Base-by-base conservation (phyloP, 2,888 invertebrate species). In the Rapana venosa region DNA sequence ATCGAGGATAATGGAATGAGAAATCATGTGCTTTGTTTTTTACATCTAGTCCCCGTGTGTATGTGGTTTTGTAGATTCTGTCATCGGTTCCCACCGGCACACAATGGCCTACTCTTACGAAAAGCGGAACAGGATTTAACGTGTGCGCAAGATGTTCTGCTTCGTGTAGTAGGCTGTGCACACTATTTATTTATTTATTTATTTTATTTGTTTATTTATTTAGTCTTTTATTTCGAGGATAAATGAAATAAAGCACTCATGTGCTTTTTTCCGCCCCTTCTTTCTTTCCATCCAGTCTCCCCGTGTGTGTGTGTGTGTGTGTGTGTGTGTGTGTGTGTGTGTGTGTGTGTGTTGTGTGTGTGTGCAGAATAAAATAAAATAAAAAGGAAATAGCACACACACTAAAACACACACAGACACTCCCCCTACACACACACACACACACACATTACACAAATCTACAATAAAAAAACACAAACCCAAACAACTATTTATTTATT, bases 291-390 rank as follows among this genome's bases (percentile, higher is more conserved):
- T n/a, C 17, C 30, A 30, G 77, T 77, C 30, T 77, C 30, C 30
- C 30, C 30, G 81, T 83, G 81, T 30, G 36, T 36, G 81, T 83
- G 36, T 8, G 83, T 83, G 83, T 47, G 83, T 83, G 83, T 47
- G 83, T 83, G 47, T 56, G 83, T 17, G n/a, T 47, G 47, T 36
- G 83, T 36, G 47, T 36, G 81, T 6, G 81, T 36, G 81, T 11
- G 83, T 36, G 83, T 36, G 83, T 8, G 32, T 83, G 32, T 32
- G 77, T 77, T n/a, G n/a, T n/a, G n/a, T n/a, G n/a, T n/a, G n/a
- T n/a, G n/a, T n/a, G n/a, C n/a, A n/a, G n/a, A n/a, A n/a, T n/a
- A n/a, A n/a, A n/a, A n/a, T n/a, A n/a, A n/a, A n/a, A 30, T 32
- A 79, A 4, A 32, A 79, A 79, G 32, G 6, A 26, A 30, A 79